phyloP scores from a whole-genome alignment of 2,797 vertebrate species.

The Sebastes dallii region DNA sequence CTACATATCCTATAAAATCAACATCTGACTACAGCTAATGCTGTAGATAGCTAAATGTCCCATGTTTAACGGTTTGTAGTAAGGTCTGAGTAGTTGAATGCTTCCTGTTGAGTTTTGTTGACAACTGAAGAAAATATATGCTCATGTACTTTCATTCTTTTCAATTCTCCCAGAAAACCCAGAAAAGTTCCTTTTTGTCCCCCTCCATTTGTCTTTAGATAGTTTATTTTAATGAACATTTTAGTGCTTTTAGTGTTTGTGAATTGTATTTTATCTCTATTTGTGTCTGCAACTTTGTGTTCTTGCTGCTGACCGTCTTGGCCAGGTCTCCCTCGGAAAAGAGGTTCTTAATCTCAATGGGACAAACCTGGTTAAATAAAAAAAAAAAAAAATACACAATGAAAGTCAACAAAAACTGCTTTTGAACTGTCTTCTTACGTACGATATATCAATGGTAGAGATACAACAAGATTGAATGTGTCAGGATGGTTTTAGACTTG shows the following conservation, averaged over 20 bases:
- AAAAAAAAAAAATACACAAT: neutral
- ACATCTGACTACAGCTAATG: no score
- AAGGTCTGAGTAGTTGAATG: neutral
- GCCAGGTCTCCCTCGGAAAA: no score
- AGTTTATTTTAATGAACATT: fast-evolving
- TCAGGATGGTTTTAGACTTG: neutral
- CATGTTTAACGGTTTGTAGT: neutral
- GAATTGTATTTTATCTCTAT: no score
- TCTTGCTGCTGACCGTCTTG: no score
- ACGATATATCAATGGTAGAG: no score
- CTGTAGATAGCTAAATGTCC: no score
- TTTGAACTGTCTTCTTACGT: neutral
- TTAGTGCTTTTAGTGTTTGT: no score
- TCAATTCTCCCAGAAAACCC: neutral
- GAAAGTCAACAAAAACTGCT: neutral
- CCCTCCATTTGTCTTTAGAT: no score
- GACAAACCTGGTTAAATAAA: no score
- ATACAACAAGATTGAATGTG: neutral
- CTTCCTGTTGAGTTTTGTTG: neutral
- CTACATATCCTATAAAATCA: neutral
- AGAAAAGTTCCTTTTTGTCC: no score
- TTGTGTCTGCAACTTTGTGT: no score
- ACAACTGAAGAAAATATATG: neutral
- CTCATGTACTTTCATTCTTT: neutral
- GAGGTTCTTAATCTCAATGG: no score